Base-by-base conservation (phyloP, 2,888 invertebrate species). In the Trissoscelio sp. region DNA sequence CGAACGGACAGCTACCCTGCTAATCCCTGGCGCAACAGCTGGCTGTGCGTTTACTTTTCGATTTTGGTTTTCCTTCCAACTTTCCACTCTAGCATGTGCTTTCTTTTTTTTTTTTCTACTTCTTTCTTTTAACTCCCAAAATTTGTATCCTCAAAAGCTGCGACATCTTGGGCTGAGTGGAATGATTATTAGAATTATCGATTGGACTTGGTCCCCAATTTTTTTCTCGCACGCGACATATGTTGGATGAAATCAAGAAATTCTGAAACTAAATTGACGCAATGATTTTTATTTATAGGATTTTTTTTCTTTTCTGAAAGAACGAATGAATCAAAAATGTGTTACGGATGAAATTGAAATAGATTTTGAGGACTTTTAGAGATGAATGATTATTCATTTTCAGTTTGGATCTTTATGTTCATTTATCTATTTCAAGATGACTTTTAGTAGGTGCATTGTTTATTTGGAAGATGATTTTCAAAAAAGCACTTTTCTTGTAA, bases 1-100 rank as follows among this genome's bases (percentile, higher is more conserved):
- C 4, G n/a, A 14, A 48, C 11, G 11, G 20, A 46, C 34, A 24
- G 14, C 9, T 24, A 31, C 12, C 28, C 42, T 20, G 67, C 22
- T 46, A 55, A 55, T 69, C 55, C 57, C 57, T 1, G 3, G 44
- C 28, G 58, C 70, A 70, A 58, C 70, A 58, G 70, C 57, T 70
- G 70, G 70, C 7, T 22, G 16, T 44, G 34, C 42, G 46, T 69
- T 69, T 57, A 20, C 44, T 14, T 39, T 18, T 39, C 48, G 53
- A 28, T 67, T 67, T 12, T 31, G 53, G 53, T 67, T 24, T 67
- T 42, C 16, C 53, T 51, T 46, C 24, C 16, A 67, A 53, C 66
- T 48, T 31, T 34, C 39, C 18, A 12, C 16, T 31, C 53, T 3
- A 12, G n/a, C 24, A 28, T 12, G 20, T 46, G 46, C 62, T 28